A percentile compares a stretch with the other conserved stretches of the same genome.
These are phyloP conservation scores for Actenoides hombroni DNA, from an alignment of 2,113 vertebrate species.

Conservation along the genomic window DNA sequence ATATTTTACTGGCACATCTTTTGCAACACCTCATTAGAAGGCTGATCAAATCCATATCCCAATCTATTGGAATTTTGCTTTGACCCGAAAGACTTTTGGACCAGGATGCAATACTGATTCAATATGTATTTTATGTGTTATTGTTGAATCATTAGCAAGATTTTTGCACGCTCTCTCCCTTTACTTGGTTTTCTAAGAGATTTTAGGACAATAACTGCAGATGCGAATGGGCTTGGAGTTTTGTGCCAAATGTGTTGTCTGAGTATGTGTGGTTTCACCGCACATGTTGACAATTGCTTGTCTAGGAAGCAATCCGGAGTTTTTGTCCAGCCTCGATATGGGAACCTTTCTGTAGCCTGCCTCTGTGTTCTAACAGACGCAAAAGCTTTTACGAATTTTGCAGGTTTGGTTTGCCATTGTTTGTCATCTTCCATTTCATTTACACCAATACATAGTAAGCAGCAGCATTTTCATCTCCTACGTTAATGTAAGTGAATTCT, in stretches of 20 bases:
- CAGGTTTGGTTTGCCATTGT: background rate
- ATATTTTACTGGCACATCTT: constrained; percentile 57
- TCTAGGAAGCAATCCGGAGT: background rate
- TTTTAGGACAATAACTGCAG: background rate
- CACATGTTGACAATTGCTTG: background rate
- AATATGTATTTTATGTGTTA: background rate
- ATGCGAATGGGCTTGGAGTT: background rate
- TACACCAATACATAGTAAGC: background rate
- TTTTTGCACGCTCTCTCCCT: background rate
- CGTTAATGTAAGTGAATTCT: background rate
- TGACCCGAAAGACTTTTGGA: background rate
- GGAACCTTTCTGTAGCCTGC: background rate
- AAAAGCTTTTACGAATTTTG: background rate
- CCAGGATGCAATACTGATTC: background rate
- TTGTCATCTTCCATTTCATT: background rate
- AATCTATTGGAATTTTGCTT: constrained; percentile 6
- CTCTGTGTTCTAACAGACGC: background rate
- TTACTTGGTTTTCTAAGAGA: background rate
- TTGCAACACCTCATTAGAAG: constrained; percentile 35
- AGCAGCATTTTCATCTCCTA: background rate
- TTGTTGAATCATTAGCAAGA: background rate
- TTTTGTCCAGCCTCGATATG: background rate
- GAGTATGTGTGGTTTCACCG: background rate
- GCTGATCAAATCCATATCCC: background rate
- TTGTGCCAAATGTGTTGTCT: background rate